A percentile compares a stretch with the other conserved stretches of the same genome.
phyloP scores from a whole-genome alignment of 2,797 vertebrate genomes.

The Lagorchestes hirsutus region DNA sequence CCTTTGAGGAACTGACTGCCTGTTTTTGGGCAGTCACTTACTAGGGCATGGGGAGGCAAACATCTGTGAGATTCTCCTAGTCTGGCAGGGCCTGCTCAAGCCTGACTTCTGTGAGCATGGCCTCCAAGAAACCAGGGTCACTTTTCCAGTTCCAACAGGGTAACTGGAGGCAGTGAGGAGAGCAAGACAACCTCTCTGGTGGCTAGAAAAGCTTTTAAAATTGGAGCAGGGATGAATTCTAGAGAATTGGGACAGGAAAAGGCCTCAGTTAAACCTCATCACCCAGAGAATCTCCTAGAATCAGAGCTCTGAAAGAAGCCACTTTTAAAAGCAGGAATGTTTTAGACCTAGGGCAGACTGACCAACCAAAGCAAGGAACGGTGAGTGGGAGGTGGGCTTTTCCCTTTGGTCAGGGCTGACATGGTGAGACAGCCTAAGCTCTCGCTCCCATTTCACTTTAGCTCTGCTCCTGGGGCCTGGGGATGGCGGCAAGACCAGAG shows the following conservation, averaged over 20 bases:
- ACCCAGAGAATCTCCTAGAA: conserved; percentile 23
- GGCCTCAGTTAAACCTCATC: neutral
- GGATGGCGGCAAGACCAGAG: neutral
- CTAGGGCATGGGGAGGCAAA: no score
- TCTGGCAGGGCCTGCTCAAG: neutral
- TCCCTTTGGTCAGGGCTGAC: neutral
- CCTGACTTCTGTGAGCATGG: neutral
- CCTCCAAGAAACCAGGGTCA: neutral
- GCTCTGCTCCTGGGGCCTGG: neutral
- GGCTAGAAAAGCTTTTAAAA: neutral
- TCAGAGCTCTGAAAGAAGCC: conserved; percentile 2
- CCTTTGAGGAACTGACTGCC: neutral
- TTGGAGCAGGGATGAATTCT: neutral
- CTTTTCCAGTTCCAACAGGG: neutral
- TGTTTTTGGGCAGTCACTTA: neutral
- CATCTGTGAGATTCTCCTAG: neutral
- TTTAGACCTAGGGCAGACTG: neutral
- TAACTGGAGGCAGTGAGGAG: neutral
- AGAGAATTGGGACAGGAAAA: conserved; percentile 6
- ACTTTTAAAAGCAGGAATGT: neutral
- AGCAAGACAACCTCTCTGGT: conserved; percentile 32
- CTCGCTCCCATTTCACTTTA: neutral
- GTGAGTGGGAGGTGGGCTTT: fast-evolving
- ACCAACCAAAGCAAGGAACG: no score
- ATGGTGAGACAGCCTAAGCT: no score